Percentiles rank a stretch among this genome's conserved stretches.
phyloP scores from a whole-genome alignment of 23 tunicate species.

The Halocynthia roretzi region DNA sequence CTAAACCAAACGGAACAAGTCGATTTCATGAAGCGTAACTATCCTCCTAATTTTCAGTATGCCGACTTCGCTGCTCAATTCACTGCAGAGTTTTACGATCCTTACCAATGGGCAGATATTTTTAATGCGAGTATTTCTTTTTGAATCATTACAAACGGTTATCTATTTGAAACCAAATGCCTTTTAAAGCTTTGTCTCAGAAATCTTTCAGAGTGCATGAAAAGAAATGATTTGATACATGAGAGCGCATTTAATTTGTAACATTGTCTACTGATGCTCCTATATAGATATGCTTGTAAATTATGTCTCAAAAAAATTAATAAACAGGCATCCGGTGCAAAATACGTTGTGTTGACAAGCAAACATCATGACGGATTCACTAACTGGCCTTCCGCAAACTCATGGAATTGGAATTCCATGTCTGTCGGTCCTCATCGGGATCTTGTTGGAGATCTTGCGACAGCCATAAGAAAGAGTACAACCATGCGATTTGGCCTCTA shows the following conservation, averaged over 20 bases:
- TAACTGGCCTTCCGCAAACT: constrained; percentile 78
- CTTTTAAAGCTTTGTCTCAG: no score
- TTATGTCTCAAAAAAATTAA: neutral
- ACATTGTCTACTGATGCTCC: no score
- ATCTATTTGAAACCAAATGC: no score
- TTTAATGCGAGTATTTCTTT: constrained; percentile 28
- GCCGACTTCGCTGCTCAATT: constrained; percentile 82
- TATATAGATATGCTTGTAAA: no score
- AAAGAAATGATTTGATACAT: no score
- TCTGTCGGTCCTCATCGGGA: constrained; percentile 84
- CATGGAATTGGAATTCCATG: constrained; percentile 87
- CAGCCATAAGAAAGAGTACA: constrained; percentile 51
- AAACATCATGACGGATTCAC: constrained; percentile 95
- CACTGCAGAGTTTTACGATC: constrained; percentile 73
- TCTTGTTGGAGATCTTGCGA: constrained; percentile 76
- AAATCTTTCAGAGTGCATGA: no score
- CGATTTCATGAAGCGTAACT: constrained; percentile 64
- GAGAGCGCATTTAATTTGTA: no score
- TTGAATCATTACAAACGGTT: no score
- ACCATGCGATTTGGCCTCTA: constrained; percentile 71
- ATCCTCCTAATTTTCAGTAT: constrained; percentile 76
- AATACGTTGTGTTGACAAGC: constrained; percentile 51
- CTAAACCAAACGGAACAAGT: constrained; percentile 30
- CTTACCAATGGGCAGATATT: constrained; percentile 72
- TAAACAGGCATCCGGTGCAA: constrained; percentile 43